Conservation (phyloP, 2,113 vertebrate genomes). For the Ivindomyrus marchei region DNA sequence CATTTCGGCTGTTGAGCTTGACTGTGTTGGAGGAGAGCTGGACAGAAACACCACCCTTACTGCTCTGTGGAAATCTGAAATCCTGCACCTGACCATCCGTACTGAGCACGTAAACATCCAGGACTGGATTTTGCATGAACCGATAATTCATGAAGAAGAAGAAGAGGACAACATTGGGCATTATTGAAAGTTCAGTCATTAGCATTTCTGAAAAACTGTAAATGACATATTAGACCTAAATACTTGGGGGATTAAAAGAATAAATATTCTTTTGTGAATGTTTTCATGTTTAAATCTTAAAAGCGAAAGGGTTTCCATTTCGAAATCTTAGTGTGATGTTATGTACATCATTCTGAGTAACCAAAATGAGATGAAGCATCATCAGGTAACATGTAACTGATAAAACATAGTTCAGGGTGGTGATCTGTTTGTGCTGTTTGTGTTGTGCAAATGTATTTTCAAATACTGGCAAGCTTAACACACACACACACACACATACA, state of each 20-base stretch:
- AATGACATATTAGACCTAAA: not conserved
- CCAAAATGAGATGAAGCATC: not conserved
- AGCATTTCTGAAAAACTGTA: not conserved
- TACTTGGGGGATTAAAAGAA: not conserved
- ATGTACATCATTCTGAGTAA: not conserved
- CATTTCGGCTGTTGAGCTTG: slow-evolving; percentile 96
- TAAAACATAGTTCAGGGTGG: not conserved
- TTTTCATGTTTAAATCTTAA: not conserved
- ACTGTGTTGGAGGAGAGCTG: slow-evolving; percentile 94
- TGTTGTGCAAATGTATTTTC: not conserved
- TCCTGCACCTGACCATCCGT: slow-evolving; percentile 97
- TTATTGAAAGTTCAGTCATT: slow-evolving; percentile 21
- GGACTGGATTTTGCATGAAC: slow-evolving; percentile 60
- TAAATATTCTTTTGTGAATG: not conserved
- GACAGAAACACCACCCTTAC: slow-evolving; percentile 84
- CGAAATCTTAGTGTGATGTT: not conserved
- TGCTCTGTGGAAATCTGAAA: slow-evolving; percentile 91
- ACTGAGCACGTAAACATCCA: slow-evolving; percentile 92
- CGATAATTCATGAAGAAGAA: slow-evolving; percentile 18
- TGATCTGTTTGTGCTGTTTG: not conserved
- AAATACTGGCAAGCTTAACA: not conserved
- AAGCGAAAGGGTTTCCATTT: not conserved
- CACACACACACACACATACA: too few relatives aligned
- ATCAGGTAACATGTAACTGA: not conserved
- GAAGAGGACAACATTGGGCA: slow-evolving; percentile 7